Evolutionary conservation across 2,888 invertebrate species (phyloP), one percentile per base, ranked within the genome.

Genomic region (Tipula unca): DNA sequence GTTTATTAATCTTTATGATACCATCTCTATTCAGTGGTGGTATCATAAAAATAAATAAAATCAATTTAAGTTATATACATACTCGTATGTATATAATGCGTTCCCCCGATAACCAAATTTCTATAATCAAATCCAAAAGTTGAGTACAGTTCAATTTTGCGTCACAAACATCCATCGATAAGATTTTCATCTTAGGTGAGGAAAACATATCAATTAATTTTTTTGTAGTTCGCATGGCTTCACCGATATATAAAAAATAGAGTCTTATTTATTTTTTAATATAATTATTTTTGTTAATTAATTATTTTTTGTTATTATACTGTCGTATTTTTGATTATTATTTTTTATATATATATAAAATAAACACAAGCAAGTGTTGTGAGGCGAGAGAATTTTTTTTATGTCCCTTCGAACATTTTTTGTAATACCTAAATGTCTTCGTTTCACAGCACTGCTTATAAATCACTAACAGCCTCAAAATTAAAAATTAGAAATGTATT

Each of bases 151-250:
- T 69, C 69, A 69, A 69, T 25, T 25, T 69, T 69, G 69, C 25
- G 69, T 69, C 69, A 69, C 69, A 69, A 69, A 69, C 69, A 69
- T 69, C 69, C 69, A 69, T 69, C 69, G 69, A 69, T 69, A 69
- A 69, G 25, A 25, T 69, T 69, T 69, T 69, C 69, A 69, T 69
- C 69, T 69, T 69, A 69, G 69, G 69, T 69, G 69, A 69, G 69
- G 69, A 69, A 69, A 69, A 69, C 69, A 69, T 17, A 48, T 69
- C 25, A 69, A 69, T 69, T 69, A 69, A 25, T 69, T 69, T 69
- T 48, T 69, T 69, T 69, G 69, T 69, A 69, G 69, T 10, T 69
- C 69, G 69, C 69, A 69, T 69, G 69, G 69, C 69, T 69, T 69
- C 69, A 69, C 69, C 69, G 69, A 69, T 25, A 69, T 54, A 54